Base-by-base conservation (phyloP, 2,113 vertebrate genomes). In the Indicator indicator region DNA sequence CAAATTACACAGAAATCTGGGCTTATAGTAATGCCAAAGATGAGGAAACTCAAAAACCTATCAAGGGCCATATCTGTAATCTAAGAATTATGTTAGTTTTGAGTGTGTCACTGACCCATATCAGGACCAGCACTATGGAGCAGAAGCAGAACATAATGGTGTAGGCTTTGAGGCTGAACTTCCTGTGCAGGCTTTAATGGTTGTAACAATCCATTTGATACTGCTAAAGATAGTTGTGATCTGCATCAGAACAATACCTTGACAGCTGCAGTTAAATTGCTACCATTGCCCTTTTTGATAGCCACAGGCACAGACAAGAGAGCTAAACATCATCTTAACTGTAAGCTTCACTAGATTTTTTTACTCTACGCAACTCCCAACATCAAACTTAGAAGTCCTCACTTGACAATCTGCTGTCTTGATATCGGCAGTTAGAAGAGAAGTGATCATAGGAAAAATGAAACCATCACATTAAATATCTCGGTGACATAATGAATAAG, bases 1-100 rank as follows among this genome's bases (percentile, higher is more conserved):
- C 85, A 93, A 93, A 93, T 89, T 80, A 91, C 67, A 63, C 3
- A 75, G 72, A 95, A 94, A 93, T 94, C 36, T 81, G 56, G 60
- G 28, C 11, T 94, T 24, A 52, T 4, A 81, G 50, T 46, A 88
- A 91, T 28, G 82, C 70, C 65, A 90, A 95, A 79, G 64, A 90
- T 72, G 83, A 93, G 21, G 59, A 94, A 94, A 85, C 46, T 78
- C 52, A 80, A 80, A 93, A 94, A 70, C 8, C 56, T 86, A 78
- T 80, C 50, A 87, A 83, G 38, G 64, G 54, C 82, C 65, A 32
- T 88, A 89, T 70, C 26, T 77, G 63, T 90, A 83, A 80, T 63
- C 36, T 55, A 88, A 81, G 52, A 88, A 68, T 50, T 23, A n/a
- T 3, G 10, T 83, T 33, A 82, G 30, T 44, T 40, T 88, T 46